Evolutionary conservation across 2,113 vertebrate genomes (phyloP).

Genomic region (Microtus oregoni): DNA sequence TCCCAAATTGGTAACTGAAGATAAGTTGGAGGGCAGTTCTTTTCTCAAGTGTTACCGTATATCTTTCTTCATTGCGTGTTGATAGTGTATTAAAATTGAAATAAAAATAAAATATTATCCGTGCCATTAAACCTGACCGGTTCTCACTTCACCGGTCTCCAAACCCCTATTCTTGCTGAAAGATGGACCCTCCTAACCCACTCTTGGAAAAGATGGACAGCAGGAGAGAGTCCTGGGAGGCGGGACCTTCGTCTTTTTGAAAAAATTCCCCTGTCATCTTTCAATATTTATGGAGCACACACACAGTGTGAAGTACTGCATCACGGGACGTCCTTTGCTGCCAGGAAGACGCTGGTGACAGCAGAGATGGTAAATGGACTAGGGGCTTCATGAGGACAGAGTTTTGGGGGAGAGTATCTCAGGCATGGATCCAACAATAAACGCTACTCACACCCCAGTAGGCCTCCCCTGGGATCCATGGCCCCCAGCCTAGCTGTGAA

Average conservation of each 20-base stretch:
- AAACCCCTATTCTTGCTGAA: slow-evolving; percentile 58
- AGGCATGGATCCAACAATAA: neutral
- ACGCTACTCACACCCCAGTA: fast-evolving
- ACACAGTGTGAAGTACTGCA: neutral
- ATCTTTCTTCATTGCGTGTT: slow-evolving; percentile 83
- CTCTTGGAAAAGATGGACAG: slow-evolving; percentile 68
- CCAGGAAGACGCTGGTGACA: neutral
- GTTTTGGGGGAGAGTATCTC: neutral
- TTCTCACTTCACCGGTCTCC: slow-evolving; percentile 78
- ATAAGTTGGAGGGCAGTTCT: slow-evolving; percentile 75
- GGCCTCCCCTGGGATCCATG: neutral
- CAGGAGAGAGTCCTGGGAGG: slow-evolving; percentile 41
- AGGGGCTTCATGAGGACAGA: slow-evolving; percentile 24
- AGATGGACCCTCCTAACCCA: slow-evolving; percentile 61
- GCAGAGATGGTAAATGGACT: slow-evolving; percentile 17
- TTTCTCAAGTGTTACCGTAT: slow-evolving; percentile 76
- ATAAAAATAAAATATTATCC: slow-evolving; percentile 85
- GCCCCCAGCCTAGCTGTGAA: neutral
- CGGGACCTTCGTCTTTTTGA: slow-evolving; percentile 48
- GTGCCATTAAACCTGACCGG: slow-evolving; percentile 79
- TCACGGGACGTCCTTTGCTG: slow-evolving; percentile 44
- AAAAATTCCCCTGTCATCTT: slow-evolving; percentile 50
- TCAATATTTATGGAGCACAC: slow-evolving; percentile 52
- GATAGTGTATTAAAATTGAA: slow-evolving; percentile 83
- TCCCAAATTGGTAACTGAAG: slow-evolving; percentile 79